Conservation (phyloP, 2,113 vertebrate genomes). For the Cettia cetti region DNA sequence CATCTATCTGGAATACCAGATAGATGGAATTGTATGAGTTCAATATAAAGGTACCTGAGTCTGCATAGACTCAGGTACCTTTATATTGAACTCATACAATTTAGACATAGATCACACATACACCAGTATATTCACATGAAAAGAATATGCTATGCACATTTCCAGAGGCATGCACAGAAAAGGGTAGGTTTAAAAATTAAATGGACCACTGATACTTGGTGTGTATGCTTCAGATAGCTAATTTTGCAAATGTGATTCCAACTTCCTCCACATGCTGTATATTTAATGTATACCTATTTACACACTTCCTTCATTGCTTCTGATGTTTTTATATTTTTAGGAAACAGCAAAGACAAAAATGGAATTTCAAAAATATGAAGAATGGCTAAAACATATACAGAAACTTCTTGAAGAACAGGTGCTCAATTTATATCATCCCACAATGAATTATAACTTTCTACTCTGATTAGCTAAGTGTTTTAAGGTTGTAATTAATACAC, state of each 20-base stretch:
- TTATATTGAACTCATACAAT: neutral
- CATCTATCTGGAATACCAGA: too few species aligned
- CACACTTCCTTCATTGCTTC: neutral
- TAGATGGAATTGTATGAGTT: too few species aligned
- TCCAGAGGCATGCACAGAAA: neutral
- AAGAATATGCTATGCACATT: neutral
- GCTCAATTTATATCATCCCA: slow-evolving; percentile 2
- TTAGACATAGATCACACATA: neutral
- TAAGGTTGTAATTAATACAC: neutral
- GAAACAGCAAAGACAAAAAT: slow-evolving; percentile 65
- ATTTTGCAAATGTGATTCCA: neutral
- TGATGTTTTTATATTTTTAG: slow-evolving; percentile 51
- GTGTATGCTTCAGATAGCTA: neutral
- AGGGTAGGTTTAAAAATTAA: neutral
- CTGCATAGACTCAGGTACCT: neutral
- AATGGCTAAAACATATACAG: slow-evolving; percentile 82
- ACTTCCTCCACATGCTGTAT: neutral
- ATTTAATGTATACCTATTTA: neutral
- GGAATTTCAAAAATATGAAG: slow-evolving; percentile 74
- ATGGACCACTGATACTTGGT: neutral
- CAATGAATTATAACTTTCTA: slow-evolving; percentile 8
- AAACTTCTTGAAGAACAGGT: slow-evolving; percentile 89
- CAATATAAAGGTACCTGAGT: too few species aligned
- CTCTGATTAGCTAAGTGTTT: neutral
- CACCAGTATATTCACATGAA: neutral